Conservation (phyloP, 2,888 invertebrate genomes). For the Campoplex nolae region DNA sequence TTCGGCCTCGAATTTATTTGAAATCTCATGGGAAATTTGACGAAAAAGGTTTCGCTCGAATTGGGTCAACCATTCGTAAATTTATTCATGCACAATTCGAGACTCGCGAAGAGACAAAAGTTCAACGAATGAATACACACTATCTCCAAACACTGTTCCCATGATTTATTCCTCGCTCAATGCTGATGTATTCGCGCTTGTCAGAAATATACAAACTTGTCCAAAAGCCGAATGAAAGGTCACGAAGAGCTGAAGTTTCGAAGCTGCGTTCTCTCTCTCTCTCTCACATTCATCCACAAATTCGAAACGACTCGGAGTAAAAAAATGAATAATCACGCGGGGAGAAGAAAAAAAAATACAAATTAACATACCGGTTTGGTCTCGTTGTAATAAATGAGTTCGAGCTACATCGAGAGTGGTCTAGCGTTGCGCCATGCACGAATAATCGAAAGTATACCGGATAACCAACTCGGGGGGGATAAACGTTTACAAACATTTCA, state of each 20-base stretch:
- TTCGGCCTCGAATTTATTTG: not conserved
- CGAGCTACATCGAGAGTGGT: conserved; percentile 13
- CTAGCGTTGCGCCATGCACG: conserved; percentile 38
- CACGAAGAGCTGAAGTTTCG: not conserved
- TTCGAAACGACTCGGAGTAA: not conserved
- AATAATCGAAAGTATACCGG: conserved; percentile 23
- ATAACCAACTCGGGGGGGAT: not conserved
- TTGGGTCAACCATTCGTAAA: not conserved
- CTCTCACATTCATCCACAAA: not conserved
- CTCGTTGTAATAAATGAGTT: conserved; percentile 35
- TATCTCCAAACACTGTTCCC: not conserved
- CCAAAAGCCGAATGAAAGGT: not conserved
- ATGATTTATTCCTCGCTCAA: not conserved
- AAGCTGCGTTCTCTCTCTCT: not conserved
- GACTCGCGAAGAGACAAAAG: not conserved
- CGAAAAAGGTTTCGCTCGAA: not conserved
- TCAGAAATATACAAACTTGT: not conserved
- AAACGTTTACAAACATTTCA: not conserved
- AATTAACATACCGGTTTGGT: conserved; percentile 55
- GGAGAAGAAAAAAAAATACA: conserved; percentile 23
- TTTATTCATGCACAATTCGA: not conserved
- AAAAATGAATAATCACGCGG: no score
- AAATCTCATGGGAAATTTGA: not conserved
- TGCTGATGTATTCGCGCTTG: not conserved
- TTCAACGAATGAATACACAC: not conserved